Conservation (phyloP, 1,140 invertebrate genomes). For the Cydia pomonella region DNA sequence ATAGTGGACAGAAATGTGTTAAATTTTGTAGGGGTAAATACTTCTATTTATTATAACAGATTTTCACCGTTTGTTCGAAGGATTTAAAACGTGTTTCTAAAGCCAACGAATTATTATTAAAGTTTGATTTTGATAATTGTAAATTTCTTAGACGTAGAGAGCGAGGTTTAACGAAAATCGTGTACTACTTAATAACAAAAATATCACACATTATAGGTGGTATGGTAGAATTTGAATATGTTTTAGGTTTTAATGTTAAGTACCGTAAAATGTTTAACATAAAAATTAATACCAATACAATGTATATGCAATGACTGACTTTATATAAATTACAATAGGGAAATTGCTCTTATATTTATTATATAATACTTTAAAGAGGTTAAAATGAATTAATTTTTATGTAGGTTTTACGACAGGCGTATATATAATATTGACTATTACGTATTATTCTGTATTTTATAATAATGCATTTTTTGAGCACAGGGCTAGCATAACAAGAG, state of each 20-base stretch:
- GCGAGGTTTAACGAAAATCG: constrained; percentile 58
- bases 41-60: constrained; percentile 28
- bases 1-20: constrained; percentile 10
- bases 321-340: constrained; percentile 9
- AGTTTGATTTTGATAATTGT: constrained; percentile 6
- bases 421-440: neutral
- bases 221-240: constrained; percentile 45
- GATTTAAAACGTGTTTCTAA: neutral
- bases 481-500: neutral
- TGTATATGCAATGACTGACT: neutral
- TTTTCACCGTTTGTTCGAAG: constrained; percentile 33
- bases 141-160: constrained; percentile 60
- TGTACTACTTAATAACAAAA: constrained; percentile 62
- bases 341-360: constrained; percentile 15
- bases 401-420: neutral
- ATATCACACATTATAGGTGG: constrained; percentile 75
- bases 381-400: constrained; percentile 9
- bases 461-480: neutral
- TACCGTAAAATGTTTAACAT: constrained; percentile 44
- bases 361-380: constrained; percentile 13
- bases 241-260: constrained; percentile 67
- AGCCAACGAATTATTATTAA: constrained; percentile 1
- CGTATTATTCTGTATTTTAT: constrained; percentile 15
- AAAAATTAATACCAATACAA: neutral
- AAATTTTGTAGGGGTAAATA: constrained; percentile 9